Conservation (phyloP, 2,888 invertebrate genomes). For the Perdita meconis region DNA sequence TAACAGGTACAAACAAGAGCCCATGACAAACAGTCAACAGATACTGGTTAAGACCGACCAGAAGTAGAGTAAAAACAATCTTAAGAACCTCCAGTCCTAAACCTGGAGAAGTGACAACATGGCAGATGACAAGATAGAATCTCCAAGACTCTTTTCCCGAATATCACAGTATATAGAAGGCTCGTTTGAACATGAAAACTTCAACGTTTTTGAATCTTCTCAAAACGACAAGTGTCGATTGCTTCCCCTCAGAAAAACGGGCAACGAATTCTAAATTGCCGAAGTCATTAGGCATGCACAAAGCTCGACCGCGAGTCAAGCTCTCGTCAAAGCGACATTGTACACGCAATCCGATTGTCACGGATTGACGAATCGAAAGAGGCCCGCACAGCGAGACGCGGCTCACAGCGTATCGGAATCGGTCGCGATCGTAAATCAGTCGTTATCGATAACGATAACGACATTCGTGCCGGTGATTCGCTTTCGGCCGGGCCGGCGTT, state of each 20-base stretch:
- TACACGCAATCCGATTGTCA: constrained; percentile 62
- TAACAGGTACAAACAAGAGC: too few relatives aligned
- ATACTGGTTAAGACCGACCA: too few relatives aligned
- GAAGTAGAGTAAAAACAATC: too few relatives aligned
- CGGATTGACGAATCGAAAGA: constrained; percentile 62
- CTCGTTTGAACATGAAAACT: background rate
- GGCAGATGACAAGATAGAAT: too few relatives aligned
- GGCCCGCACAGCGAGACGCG: constrained; percentile 45
- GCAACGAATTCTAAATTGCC: constrained; percentile 3
- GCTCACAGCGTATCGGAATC: background rate
- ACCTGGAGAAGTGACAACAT: too few relatives aligned
- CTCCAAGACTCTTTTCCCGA: too few relatives aligned
- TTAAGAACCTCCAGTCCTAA: too few relatives aligned
- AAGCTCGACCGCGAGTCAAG: constrained; percentile 24
- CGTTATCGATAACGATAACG: constrained; percentile 71
- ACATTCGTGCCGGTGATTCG: constrained; percentile 64
- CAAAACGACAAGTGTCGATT: background rate
- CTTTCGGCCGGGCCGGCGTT: constrained; percentile 35
- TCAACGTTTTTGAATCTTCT: background rate
- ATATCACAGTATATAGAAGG: background rate
- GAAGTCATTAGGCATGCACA: constrained; percentile 22
- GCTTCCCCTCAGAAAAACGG: background rate
- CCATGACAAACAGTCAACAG: too few relatives aligned
- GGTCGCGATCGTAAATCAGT: constrained; percentile 60
- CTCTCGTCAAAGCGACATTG: constrained; percentile 27